phyloP scores from a whole-genome alignment of 1,140 invertebrate species.

The Phymorhynchus buccinoides region DNA sequence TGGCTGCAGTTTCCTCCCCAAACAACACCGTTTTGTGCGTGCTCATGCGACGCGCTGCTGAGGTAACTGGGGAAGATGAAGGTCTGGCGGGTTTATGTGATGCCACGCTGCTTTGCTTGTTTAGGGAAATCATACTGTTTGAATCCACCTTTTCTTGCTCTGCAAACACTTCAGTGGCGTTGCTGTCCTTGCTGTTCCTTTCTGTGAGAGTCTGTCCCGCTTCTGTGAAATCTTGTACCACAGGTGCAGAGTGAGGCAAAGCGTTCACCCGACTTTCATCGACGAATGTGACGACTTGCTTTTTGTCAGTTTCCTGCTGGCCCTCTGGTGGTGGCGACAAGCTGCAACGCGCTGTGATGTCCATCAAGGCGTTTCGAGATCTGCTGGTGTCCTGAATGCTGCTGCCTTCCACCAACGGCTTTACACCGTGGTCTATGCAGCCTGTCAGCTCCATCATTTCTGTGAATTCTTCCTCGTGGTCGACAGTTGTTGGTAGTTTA shows the following conservation, averaged over 20 bases:
- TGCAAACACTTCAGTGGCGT: not conserved
- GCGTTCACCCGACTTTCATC: not conserved
- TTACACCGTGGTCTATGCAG: not conserved
- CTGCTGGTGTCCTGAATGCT: not conserved
- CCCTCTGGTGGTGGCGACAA: not conserved
- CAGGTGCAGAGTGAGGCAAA: not conserved
- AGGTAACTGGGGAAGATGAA: not conserved
- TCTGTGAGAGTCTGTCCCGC: not conserved
- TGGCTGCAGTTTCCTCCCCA: not conserved
- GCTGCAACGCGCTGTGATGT: not conserved
- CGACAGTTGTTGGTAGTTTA: not conserved
- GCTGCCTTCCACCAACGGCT: not conserved
- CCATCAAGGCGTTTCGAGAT: slow-evolving; percentile 2
- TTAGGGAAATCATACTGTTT: not conserved
- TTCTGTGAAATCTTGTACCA: not conserved
- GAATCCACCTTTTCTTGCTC: not conserved
- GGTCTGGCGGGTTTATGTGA: not conserved
- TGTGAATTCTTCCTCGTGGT: not conserved
- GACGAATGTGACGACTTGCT: not conserved
- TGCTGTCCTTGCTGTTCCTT: not conserved
- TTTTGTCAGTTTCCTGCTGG: not conserved
- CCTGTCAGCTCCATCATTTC: slow-evolving; percentile 21
- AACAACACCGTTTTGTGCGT: not conserved
- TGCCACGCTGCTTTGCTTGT: not conserved
- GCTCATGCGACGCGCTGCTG: not conserved